Evolutionary conservation across 1,140 invertebrate species (phyloP).

Genomic region (Drosophila nigrodunni): DNA sequence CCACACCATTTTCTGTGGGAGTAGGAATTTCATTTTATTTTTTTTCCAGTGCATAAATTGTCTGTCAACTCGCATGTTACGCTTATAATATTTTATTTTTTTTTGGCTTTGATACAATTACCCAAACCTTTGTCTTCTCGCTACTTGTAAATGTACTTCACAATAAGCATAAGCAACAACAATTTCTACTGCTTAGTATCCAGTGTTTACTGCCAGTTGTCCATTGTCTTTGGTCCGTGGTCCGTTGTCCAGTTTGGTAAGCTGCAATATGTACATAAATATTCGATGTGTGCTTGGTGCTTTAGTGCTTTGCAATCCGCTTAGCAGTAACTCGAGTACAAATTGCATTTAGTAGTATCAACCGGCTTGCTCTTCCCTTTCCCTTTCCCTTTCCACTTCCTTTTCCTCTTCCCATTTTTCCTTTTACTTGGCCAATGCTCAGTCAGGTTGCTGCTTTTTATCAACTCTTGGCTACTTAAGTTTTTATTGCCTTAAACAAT

Average conservation of each 20-base stretch:
- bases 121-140: conserved; percentile 10
- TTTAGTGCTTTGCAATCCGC: conserved; percentile 69
- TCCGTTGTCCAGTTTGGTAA: conserved; percentile 19
- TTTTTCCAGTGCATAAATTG: not conserved
- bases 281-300: conserved; percentile 63
- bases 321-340: conserved; percentile 75
- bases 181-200: conserved; percentile 10
- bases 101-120: conserved; percentile 14
- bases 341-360: conserved; percentile 67
- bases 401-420: conserved; percentile 12
- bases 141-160: not conserved
- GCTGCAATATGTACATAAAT: conserved; percentile 64
- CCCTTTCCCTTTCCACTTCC: conserved; percentile 2
- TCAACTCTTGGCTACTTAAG: conserved; percentile 50
- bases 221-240: not conserved
- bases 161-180: conserved; percentile 6
- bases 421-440: not conserved
- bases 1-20: too few species aligned
- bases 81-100: not conserved
- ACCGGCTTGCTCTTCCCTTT: conserved; percentile 28
- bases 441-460: conserved; percentile 4
- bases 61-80: not conserved
- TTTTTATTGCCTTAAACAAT: conserved; percentile 21
- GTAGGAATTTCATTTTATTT: not conserved
- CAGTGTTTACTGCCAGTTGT: not conserved